These are phyloP conservation scores for Luscinia luscinia DNA, from an alignment of 2,797 vertebrate genomes.

Conservation along the genomic window DNA sequence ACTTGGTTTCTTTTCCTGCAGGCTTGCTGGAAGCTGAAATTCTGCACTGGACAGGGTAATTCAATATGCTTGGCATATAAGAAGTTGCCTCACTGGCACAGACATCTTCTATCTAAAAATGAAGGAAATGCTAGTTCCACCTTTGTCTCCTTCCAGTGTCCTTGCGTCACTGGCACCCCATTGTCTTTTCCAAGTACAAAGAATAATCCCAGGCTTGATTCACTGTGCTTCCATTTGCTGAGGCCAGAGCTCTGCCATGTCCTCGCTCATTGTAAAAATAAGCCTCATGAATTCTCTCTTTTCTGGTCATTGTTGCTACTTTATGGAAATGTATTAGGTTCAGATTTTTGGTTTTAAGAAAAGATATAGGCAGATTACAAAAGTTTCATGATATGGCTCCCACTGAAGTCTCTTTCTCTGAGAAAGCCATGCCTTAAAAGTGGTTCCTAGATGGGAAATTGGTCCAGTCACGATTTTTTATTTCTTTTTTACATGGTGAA, in stretches of 20 bases:
- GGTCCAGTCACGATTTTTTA: background rate
- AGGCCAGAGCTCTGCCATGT: background rate
- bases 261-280: background rate
- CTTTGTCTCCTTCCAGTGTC: slow-evolving; percentile 62
- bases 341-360: background rate
- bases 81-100: slow-evolving; percentile 48
- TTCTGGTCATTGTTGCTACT: background rate
- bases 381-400: background rate
- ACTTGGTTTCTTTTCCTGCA: slow-evolving; percentile 31
- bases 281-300: background rate
- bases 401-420: background rate
- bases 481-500: background rate
- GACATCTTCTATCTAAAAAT: slow-evolving; percentile 60
- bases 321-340: background rate
- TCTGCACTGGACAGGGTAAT: slow-evolving; percentile 60
- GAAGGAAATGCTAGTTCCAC: slow-evolving; percentile 53
- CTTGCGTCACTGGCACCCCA: slow-evolving; percentile 45
- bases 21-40: slow-evolving; percentile 66
- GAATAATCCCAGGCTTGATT: background rate
- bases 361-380: background rate
- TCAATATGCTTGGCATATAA: slow-evolving; percentile 22
- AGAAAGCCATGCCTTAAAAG: background rate
- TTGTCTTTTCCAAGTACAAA: slow-evolving; percentile 44
- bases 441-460: background rate
- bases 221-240: background rate